Conservation (phyloP, 2,888 invertebrate species). For the Proisotoma minuta region DNA sequence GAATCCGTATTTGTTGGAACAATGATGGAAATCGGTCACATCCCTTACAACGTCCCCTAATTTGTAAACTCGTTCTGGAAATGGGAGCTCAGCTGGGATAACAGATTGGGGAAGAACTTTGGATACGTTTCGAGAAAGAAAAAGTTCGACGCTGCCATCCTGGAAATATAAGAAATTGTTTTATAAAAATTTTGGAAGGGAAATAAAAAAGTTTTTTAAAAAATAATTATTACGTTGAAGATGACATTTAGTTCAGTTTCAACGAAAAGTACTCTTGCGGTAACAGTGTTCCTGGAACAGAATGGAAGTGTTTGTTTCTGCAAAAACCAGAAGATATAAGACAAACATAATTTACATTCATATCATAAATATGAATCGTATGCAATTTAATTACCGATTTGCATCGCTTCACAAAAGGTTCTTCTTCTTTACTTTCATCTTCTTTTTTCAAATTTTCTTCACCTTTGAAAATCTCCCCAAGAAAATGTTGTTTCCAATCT, state of each 20-base stretch:
- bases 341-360: background rate
- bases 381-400: too few species aligned
- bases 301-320: too few species aligned
- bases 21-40: background rate
- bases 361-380: background rate
- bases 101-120: background rate
- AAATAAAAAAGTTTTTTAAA: background rate
- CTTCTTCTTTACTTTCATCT: background rate
- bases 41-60: constrained; percentile 7
- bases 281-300: background rate
- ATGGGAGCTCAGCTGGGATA: background rate
- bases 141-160: background rate
- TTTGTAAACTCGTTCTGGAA: background rate
- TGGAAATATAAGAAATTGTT: background rate
- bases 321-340: too few species aligned
- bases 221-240: background rate
- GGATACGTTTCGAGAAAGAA: background rate
- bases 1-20: constrained; percentile 6
- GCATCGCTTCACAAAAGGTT: background rate
- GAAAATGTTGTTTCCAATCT: background rate
- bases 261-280: background rate
- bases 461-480: background rate
- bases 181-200: too few species aligned
- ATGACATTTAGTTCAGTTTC: background rate
- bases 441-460: background rate